Conservation (phyloP, 2,888 invertebrate species). For the Archaeoteleia sp. region DNA sequence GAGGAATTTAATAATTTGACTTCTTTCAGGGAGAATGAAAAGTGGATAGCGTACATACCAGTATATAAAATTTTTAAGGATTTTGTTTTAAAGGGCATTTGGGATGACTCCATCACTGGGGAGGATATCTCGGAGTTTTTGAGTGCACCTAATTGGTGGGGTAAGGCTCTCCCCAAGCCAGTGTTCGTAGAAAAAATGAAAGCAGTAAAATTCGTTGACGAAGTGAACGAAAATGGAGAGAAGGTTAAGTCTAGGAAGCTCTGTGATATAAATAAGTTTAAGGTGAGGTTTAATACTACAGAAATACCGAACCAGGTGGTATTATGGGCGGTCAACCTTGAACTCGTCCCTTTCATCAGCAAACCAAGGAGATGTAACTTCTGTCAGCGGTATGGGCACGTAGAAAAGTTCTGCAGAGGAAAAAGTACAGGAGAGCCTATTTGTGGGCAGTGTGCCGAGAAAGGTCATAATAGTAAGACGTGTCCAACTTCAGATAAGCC, state of each 20-base stretch:
- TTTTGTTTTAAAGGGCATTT: slow-evolving; percentile 2
- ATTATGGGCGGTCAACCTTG: neutral
- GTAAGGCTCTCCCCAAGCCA: neutral
- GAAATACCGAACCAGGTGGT: neutral
- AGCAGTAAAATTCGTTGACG: neutral
- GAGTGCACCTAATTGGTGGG: neutral
- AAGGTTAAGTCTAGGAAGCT: neutral
- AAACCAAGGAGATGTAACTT: neutral
- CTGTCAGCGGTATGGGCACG: slow-evolving; percentile 7
- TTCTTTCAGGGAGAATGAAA: neutral
- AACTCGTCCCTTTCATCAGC: neutral
- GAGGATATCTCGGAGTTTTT: neutral
- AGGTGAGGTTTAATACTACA: neutral
- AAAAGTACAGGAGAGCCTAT: neutral
- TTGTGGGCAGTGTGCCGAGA: slow-evolving; percentile 5
- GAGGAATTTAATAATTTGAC: neutral
- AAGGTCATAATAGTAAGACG: neutral
- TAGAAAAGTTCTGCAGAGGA: slow-evolving; percentile 3
- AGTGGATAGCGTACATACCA: slow-evolving; percentile 3
- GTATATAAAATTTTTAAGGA: slow-evolving; percentile 4
- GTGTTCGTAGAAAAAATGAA: neutral
- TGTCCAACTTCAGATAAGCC: neutral
- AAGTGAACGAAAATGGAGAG: neutral
- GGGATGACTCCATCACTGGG: slow-evolving; percentile 2
- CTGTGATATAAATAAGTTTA: neutral